Evolutionary conservation across 2,888 invertebrate genomes (phyloP).

Genomic region (Meandrusa payeni): DNA sequence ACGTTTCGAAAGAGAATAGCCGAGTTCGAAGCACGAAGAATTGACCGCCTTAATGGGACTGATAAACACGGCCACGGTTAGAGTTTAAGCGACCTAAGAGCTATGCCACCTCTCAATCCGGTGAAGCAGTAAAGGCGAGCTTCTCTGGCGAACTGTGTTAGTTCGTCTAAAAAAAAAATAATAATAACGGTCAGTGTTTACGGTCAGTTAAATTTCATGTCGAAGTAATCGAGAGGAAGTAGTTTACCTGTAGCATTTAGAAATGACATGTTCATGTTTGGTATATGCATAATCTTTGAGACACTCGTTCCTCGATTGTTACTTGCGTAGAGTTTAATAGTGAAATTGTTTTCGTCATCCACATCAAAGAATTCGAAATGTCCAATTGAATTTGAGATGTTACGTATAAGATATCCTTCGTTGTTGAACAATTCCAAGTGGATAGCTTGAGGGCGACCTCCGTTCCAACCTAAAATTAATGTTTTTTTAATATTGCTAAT

Average conservation of each 20-base stretch:
- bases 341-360: constrained; percentile 43
- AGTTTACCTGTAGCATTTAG: constrained; percentile 47
- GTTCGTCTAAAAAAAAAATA: too few species aligned
- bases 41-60: too few species aligned
- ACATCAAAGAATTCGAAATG: constrained; percentile 47
- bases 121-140: too few species aligned
- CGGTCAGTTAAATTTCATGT: too few species aligned
- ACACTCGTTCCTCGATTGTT: constrained; percentile 50
- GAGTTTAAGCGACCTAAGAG: too few species aligned
- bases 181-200: too few species aligned
- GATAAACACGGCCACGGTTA: too few species aligned
- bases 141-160: too few species aligned
- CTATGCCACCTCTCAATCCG: too few species aligned
- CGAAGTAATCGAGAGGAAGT: too few species aligned
- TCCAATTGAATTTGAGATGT: constrained; percentile 46
- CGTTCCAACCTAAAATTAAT: constrained; percentile 71
- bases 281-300: constrained; percentile 36
- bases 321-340: constrained; percentile 49
- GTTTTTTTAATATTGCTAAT: neutral
- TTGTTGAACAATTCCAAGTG: constrained; percentile 46
- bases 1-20: too few species aligned
- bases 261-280: constrained; percentile 41
- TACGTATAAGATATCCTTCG: constrained; percentile 40
- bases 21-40: too few species aligned
- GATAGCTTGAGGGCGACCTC: constrained; percentile 53